Evolutionary conservation across 2,797 vertebrate genomes (phyloP), one percentile per base, ranked within the genome.

Genomic region (Catharus ustulatus): DNA sequence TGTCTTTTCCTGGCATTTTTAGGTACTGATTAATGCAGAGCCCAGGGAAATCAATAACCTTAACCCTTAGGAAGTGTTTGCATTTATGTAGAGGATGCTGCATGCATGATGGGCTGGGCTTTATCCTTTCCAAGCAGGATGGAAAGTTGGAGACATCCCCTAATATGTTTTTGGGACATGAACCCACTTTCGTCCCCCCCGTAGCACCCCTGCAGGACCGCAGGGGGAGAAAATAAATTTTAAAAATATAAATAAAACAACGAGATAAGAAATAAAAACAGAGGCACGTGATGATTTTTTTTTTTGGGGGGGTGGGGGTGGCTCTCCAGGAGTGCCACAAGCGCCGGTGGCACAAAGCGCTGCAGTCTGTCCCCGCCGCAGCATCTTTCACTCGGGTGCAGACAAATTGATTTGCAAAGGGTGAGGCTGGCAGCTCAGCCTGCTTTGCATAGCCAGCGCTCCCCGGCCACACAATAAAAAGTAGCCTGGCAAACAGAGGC

Each of bases 331-430:
- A 97, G 96, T 91, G 94, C 97, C 98, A 96, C 96, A 94, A 97
- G 95, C 91, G 3, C 97, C 98, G 92, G 97, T 98, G 98, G 98
- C 98, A 98, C 98, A 98, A 97, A 98, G 98, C 97, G 96, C 97
- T 95, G 97, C 98, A 98, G 98, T 98, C 97, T 98, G 98, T 98
- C 98, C 98, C 98, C 97, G 96, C 94, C 97, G 75, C 96, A 94
- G 97, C 98, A 97, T 98, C 98, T 98, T 98, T 98, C 98, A 98
- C 96, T 98, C 98, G 98, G 98, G 98, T 90, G 97, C 98, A 99
- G 99, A 99, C 98, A 99, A 99, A 99, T 99, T 98, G 99, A 99
- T 99, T 99, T 99, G 99, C 98, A 98, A 98, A 98, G 99, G 98
- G 99, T 99, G 98, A 98, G 98, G 96, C 98, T 98, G 98, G 98